Evolutionary conservation across 92 coral and sea anemone species (phyloP).

Genomic region (Palythoa caribaeorum): DNA sequence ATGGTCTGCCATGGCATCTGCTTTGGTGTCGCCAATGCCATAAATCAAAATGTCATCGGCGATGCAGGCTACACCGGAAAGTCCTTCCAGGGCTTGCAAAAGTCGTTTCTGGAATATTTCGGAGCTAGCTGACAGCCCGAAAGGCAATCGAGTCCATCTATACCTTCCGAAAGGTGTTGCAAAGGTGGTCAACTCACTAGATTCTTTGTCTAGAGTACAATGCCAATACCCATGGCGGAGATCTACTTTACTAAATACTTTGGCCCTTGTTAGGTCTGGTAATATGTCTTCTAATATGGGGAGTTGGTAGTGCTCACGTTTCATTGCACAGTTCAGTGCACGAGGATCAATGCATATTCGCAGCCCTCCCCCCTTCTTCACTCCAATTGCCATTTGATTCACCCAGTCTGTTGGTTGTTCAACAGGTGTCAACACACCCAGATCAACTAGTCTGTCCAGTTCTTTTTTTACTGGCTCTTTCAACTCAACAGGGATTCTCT

Average conservation of each 20-base stretch:
- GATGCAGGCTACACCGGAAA: conserved; percentile 33
- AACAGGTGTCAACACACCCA: conserved; percentile 42
- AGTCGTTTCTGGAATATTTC: conserved; percentile 53
- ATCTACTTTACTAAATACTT: conserved; percentile 50
- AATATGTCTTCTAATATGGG: conserved; percentile 30
- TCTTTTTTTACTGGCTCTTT: no score
- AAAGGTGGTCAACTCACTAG: conserved; percentile 37
- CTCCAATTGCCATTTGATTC: conserved; percentile 52
- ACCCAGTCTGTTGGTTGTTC: conserved; percentile 62
- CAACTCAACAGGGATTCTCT: no score
- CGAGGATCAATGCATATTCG: conserved; percentile 47
- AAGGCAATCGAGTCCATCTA: conserved; percentile 39
- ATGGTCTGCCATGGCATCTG: conserved; percentile 21
- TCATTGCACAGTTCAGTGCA: conserved; percentile 32
- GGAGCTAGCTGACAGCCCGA: conserved; percentile 41
- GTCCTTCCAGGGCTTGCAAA: conserved; percentile 57
- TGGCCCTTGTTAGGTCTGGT: conserved; percentile 29
- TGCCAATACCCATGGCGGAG: conserved; percentile 52
- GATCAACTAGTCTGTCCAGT: not conserved
- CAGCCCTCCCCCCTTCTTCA: conserved; percentile 49
- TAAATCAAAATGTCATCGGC: conserved; percentile 46
- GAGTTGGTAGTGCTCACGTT: conserved; percentile 48
- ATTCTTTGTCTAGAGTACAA: conserved; percentile 5
- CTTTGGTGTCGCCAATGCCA: conserved; percentile 39
- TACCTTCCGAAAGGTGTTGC: conserved; percentile 45